Evolutionary conservation across 2,113 vertebrate genomes (phyloP).

Genomic region (Camelus dromedarius): DNA sequence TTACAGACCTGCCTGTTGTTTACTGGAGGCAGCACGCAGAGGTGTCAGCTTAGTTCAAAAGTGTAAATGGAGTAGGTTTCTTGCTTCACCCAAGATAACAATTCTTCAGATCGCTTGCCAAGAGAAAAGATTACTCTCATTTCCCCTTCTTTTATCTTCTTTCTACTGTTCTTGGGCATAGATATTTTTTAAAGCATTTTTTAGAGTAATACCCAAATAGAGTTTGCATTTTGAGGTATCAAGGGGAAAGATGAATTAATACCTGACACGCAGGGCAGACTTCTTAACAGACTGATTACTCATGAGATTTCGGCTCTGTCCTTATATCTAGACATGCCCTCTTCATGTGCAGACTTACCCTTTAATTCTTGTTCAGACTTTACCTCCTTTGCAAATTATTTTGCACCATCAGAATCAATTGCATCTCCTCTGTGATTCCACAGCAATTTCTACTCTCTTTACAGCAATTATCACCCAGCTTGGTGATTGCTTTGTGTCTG

Average conservation of each 20-base stretch:
- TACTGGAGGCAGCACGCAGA: neutral
- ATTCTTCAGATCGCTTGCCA: neutral
- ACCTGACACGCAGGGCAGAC: neutral
- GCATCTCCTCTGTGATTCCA: neutral
- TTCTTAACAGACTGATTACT: neutral
- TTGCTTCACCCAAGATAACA: neutral
- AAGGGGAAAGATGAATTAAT: neutral
- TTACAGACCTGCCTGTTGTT: neutral
- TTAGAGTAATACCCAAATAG: neutral
- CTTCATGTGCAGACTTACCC: neutral
- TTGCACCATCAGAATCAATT: neutral
- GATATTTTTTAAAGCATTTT: neutral
- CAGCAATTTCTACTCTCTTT: too few species aligned
- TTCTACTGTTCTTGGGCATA: neutral
- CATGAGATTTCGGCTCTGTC: neutral
- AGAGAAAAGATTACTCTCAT: neutral
- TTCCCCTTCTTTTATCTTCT: neutral
- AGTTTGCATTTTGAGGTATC: neutral
- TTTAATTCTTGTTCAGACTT: neutral
- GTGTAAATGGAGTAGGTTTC: neutral
- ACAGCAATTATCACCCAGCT: too few species aligned
- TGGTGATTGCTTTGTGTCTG: neutral
- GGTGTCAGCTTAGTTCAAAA: neutral
- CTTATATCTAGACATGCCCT: neutral
- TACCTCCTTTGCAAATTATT: neutral